These are phyloP conservation scores for Oryzias sinensis DNA, from an alignment of 2,797 vertebrate species.

Conservation along the genomic window DNA sequence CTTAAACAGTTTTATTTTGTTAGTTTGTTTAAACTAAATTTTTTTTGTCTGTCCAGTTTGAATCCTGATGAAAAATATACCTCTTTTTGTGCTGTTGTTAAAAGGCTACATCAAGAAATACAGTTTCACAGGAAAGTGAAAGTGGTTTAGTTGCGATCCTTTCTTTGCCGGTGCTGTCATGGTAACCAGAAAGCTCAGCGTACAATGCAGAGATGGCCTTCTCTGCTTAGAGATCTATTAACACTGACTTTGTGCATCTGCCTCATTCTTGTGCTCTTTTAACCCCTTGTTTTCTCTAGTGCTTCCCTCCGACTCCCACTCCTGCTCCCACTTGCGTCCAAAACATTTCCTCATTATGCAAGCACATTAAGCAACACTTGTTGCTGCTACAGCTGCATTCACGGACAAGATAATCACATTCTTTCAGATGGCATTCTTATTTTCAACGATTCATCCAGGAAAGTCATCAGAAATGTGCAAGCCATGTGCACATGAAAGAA, in stretches of 20 bases:
- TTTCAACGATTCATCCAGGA: not conserved
- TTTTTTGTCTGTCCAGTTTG: not conserved
- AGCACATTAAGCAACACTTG: constrained; percentile 4
- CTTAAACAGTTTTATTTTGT: no score
- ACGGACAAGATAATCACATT: not conserved
- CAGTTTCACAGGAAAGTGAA: constrained; percentile 39
- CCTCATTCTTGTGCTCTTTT: constrained; percentile 52
- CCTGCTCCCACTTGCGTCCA: constrained; percentile 11
- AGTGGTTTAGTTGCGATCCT: constrained; percentile 59
- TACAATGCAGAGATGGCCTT: constrained; percentile 72
- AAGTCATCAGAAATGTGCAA: no score
- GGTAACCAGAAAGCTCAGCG: constrained; percentile 67
- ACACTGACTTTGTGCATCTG: constrained; percentile 62
- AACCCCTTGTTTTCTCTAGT: constrained; percentile 50
- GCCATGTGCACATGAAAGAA: no score
- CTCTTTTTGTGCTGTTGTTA: constrained; percentile 32
- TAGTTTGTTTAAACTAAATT: no score
- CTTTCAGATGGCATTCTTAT: not conserved
- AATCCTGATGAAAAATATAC: constrained; percentile 23
- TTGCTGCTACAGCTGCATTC: constrained; percentile 5
- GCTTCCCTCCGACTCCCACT: constrained; percentile 19
- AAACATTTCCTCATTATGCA: not conserved
- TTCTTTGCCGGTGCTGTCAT: constrained; percentile 67
- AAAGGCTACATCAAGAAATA: constrained; percentile 55
- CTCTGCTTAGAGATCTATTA: constrained; percentile 60